phyloP scores from a whole-genome alignment of 2,888 invertebrate genomes.

The Cryptocephalus moraei region DNA sequence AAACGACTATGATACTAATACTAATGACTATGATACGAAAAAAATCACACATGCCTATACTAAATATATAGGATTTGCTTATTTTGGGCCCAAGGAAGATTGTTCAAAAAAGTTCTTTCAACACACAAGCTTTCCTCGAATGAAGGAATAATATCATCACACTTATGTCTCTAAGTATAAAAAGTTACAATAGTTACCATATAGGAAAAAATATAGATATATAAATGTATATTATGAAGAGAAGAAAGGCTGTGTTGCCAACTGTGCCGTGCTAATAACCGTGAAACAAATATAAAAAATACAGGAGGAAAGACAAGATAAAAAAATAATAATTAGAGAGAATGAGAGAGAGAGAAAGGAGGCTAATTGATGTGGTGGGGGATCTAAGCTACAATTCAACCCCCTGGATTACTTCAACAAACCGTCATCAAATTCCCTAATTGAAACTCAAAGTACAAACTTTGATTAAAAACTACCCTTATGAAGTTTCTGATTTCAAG shows the following conservation, averaged over 20 bases:
- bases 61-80: conserved; percentile 35
- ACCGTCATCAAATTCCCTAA: too few relatives aligned
- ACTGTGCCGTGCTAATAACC: conserved; percentile 29
- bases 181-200: conserved; percentile 21
- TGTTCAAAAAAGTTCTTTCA: conserved; percentile 34
- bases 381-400: too few relatives aligned
- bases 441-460: too few relatives aligned
- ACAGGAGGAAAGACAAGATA: too few relatives aligned
- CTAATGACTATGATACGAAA: conserved; percentile 40
- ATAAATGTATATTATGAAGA: background rate
- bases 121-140: conserved; percentile 28
- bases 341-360: too few relatives aligned
- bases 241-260: conserved; percentile 6
- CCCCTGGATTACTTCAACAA: too few relatives aligned
- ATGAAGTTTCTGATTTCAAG: too few relatives aligned
- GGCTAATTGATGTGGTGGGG: too few relatives aligned
- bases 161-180: conserved; percentile 31
- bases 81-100: conserved; percentile 41
- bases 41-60: conserved; percentile 40
- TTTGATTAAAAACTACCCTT: too few relatives aligned
- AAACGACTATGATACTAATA: conserved; percentile 30
- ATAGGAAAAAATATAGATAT: conserved; percentile 7
- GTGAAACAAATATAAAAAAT: background rate
- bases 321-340: too few relatives aligned
- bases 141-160: conserved; percentile 29